Base-by-base conservation (phyloP, 2,888 invertebrate species). In the Cataglyphis cursor region DNA sequence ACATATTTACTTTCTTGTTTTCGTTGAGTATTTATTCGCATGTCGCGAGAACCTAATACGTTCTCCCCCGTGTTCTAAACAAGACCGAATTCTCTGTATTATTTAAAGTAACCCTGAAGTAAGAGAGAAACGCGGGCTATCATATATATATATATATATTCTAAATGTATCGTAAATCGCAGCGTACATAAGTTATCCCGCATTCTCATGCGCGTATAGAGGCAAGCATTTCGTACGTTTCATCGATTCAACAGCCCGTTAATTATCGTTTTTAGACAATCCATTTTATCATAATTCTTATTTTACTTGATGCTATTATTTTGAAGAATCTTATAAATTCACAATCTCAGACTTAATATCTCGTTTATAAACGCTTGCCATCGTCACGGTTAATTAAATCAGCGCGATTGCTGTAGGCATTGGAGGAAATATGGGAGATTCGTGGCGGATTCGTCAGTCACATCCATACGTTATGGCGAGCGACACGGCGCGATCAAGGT, bases 11-110 rank as follows among this genome's bases (percentile, higher is more conserved):
- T 35, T 18, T 18, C 1, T 35, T n/a, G 18, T 35, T 35, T 31
- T 62, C 6, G 12, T 59, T 9, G 24, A 31, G 3, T n/a, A 57
- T 38, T 35, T 21, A 41, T 41, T 18, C 24, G 48, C 6, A 21
- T 21, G 10, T 66, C 28, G 28, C 51, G 41, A 44, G 28, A 41
- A 44, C 41, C 51, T 28, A 54, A 9, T 21, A 38, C n/a, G 2
- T 57, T 21, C 48, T 44, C 18, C 64, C 75, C 87, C 88, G 87
- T 8, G 8, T 85, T 91, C 90, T 90, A 91, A 92, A 90, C 88
- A 91, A 90, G 87, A 90, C 87, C 73, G 89, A 90, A 90, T 91
- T 89, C 87, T 82, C 86, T 93, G 87, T 88, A 92, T 92, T 91
- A 92, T 93, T 93, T 92, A 93, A 85, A 88, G 80, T 88, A 87